phyloP scores from a whole-genome alignment of 2,888 invertebrate genomes.

The Ormyrus labotus region DNA sequence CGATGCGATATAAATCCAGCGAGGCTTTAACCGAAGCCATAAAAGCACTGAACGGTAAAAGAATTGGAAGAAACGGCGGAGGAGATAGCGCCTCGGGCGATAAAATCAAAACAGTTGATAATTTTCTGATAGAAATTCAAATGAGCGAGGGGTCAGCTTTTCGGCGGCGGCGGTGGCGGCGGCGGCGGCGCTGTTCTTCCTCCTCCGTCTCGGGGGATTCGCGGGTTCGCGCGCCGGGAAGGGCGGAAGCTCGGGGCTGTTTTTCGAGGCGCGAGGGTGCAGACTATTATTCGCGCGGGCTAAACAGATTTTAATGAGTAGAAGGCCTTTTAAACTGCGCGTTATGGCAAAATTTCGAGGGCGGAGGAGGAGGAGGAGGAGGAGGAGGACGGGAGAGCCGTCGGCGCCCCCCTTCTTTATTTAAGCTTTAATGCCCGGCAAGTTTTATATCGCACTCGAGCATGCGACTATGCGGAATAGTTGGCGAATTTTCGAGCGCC shows the following conservation, averaged over 20 bases:
- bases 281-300: conserved; percentile 66
- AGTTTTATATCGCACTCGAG: background rate
- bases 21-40: background rate
- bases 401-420: conserved; percentile 13
- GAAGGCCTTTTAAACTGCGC: conserved; percentile 61
- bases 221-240: background rate
- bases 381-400: no score
- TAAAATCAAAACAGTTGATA: conserved; percentile 59
- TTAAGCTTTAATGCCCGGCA: background rate
- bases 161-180: background rate
- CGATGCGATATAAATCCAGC: background rate
- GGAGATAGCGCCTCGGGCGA: conserved; percentile 40
- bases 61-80: background rate
- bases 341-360: conserved; percentile 39
- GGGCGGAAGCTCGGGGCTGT: conserved; percentile 21
- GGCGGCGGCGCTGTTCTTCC: conserved; percentile 9
- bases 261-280: conserved; percentile 40
- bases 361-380: background rate
- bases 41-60: conserved; percentile 10
- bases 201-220: conserved; percentile 38
- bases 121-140: conserved; percentile 58
- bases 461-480: background rate
- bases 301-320: conserved; percentile 79
- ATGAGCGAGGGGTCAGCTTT: conserved; percentile 17
- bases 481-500: conserved; percentile 9